A percentile compares a stretch with the other conserved stretches of the same genome.
Evolutionary conservation across 2,888 invertebrate species (phyloP).

Genomic region (Polia nebulosa): DNA sequence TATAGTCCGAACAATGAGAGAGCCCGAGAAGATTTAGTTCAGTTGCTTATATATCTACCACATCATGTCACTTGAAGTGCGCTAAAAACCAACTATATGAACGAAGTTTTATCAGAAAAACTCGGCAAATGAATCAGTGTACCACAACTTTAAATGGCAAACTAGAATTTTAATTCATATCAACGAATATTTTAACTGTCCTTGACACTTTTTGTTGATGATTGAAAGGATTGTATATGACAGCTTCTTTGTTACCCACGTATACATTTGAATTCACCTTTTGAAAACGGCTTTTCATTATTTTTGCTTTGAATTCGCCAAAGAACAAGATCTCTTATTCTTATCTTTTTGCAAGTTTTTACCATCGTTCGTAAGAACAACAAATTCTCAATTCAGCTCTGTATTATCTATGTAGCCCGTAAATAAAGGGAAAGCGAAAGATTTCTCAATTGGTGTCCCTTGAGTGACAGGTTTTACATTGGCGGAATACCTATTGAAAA

Average conservation of each 20-base stretch:
- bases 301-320: neutral
- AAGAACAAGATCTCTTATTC: neutral
- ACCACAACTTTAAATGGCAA: neutral
- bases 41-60: no score
- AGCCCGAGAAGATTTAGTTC: no score
- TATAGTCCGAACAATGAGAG: no score
- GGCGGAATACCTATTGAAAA: neutral
- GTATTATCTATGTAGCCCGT: neutral
- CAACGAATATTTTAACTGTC: slow-evolving; percentile 5
- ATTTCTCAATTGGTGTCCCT: neutral
- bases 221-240: slow-evolving; percentile 21
- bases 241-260: slow-evolving; percentile 10
- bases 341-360: no score
- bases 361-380: slow-evolving; percentile 11
- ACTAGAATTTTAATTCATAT: slow-evolving; percentile 7
- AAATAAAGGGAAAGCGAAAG: neutral
- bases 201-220: slow-evolving; percentile 25
- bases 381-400: neutral
- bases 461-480: neutral
- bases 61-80: no score
- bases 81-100: no score
- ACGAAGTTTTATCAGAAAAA: no score
- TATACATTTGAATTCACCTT: slow-evolving; percentile 2
- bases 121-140: neutral
- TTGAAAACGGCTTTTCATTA: neutral